These are phyloP conservation scores for Aphelocoma californica DNA, from an alignment of 2,797 vertebrate genomes.

Conservation along the genomic window DNA sequence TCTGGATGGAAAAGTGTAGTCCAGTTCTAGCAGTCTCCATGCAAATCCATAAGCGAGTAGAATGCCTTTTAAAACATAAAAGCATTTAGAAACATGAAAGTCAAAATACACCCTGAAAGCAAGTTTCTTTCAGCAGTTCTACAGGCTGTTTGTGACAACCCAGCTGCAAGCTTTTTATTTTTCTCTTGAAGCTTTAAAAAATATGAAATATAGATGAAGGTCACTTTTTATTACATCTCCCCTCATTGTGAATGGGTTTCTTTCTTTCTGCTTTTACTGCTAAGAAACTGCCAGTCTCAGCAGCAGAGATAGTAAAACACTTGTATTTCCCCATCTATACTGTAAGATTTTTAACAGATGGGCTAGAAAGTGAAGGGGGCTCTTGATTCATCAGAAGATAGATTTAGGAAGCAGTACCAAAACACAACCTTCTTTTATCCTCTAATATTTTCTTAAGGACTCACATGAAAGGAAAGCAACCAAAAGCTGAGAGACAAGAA, in stretches of 20 bases:
- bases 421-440: neutral
- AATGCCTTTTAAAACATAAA: neutral
- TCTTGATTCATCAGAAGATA: neutral
- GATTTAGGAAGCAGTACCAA: neutral
- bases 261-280: constrained; percentile 16
- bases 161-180: neutral
- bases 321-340: neutral
- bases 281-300: constrained; percentile 1
- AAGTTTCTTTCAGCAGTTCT: neutral
- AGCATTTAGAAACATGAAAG: neutral
- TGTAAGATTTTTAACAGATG: neutral
- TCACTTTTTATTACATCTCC: neutral
- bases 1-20: neutral
- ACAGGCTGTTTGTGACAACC: neutral
- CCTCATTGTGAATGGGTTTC: neutral
- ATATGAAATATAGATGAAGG: constrained; percentile 23
- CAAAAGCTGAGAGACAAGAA: neutral
- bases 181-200: neutral
- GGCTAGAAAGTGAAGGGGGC: neutral
- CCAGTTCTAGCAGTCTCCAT: neutral
- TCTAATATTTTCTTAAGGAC: neutral
- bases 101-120: neutral
- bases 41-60: neutral
- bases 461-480: neutral
- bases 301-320: neutral